Evolutionary conservation across 2,113 vertebrate species (phyloP), one percentile per base, ranked within the genome.

Genomic region (Hippopotamus amphibius): DNA sequence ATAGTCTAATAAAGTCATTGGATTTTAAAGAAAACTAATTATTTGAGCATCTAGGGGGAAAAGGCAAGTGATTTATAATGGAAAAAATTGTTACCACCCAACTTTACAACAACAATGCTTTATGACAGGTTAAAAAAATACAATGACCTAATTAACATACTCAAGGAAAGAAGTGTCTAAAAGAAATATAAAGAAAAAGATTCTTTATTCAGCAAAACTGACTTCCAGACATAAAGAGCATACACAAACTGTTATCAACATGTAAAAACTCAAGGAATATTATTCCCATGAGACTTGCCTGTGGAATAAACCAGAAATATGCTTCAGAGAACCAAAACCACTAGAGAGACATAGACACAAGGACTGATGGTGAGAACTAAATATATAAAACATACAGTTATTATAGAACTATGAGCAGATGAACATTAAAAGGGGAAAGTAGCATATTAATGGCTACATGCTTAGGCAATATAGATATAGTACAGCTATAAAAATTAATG

Each of bases 221-320:
- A 95, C 96, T 96, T 95, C 90, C 77, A 82, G 84, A 48, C 88
- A 91, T 55, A 90, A 95, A 90, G 28, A 96, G 19, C 41, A 96
- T 72, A 95, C 71, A 86, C 66, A 96, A 95, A 80, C 33, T 88
- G 63, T 90, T 94, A 93, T 61, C 92, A 91, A 69, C 57, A 95
- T 53, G 37, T 85, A 95, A 94, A 83, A 95, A 77, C 21, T 85
- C 82, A 91, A 93, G 65, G n/a, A 97, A 46, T 83, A 93, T 69
- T 53, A 83, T 63, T 79, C 68, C 43, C 79, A 53, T 57, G 65
- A 89, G 55, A 7, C 79, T 26, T 81, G 83, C 74, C 82, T 93
- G 68, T 68, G 66, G 71, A 93, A 77, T 82, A 61, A 66, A 71
- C 53, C 86, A 81, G n/a, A 85, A 96, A 95, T 15, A 57, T 77